Evolutionary conservation across 2,797 vertebrate genomes (phyloP).

Genomic region (Xiphophorus birchmanni): DNA sequence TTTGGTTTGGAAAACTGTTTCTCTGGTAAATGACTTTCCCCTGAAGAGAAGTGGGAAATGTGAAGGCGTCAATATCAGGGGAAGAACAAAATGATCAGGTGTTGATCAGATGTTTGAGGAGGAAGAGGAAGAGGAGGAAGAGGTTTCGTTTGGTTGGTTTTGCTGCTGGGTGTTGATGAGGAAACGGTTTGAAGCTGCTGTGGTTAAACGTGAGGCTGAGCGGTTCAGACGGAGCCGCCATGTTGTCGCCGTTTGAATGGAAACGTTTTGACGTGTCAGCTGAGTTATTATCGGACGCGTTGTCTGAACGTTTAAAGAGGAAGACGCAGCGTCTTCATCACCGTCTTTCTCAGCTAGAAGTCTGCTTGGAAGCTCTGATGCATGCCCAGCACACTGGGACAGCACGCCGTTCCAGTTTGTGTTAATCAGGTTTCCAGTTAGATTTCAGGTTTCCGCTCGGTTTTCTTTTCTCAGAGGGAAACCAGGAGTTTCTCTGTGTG

Average conservation of each 20-base stretch:
- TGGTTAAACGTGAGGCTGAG: background rate
- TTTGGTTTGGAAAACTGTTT: too few species aligned
- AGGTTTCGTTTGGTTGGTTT: too few species aligned
- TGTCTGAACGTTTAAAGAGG: slow-evolving; percentile 26
- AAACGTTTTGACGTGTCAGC: too few species aligned
- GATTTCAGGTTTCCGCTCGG: slow-evolving; percentile 6
- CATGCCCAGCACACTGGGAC: slow-evolving; percentile 59
- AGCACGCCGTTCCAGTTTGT: slow-evolving; percentile 43
- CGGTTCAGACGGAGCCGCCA: background rate
- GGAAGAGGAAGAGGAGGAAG: too few species aligned
- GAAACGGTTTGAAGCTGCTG: background rate
- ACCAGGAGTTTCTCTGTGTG: background rate
- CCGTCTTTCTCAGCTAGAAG: slow-evolving; percentile 50
- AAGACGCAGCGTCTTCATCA: slow-evolving; percentile 20
- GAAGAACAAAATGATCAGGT: too few species aligned
- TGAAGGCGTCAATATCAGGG: too few species aligned
- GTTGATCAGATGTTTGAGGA: too few species aligned
- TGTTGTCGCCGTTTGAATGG: background rate
- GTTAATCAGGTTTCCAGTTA: slow-evolving; percentile 37
- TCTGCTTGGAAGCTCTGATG: slow-evolving; percentile 54
- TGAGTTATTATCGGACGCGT: background rate
- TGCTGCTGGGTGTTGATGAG: background rate
- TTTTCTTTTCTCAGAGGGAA: background rate
- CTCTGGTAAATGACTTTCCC: too few species aligned
- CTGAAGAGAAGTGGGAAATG: too few species aligned